Percentiles rank a stretch among this genome's conserved stretches.
Evolutionary conservation across 2,888 invertebrate species (phyloP).

Genomic region (Ophion costatus): DNA sequence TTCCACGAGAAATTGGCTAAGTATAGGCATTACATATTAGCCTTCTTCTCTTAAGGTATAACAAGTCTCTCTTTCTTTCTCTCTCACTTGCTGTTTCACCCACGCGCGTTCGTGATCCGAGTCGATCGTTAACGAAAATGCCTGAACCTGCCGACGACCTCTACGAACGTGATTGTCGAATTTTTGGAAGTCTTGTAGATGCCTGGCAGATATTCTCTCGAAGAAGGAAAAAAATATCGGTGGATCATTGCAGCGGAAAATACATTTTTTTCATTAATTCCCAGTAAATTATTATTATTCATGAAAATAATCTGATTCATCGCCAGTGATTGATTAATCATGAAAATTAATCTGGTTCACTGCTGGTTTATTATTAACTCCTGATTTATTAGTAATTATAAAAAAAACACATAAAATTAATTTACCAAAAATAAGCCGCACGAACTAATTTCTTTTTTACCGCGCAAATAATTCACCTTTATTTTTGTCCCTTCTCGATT

Average conservation of each 20-base stretch:
- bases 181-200: neutral
- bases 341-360: neutral
- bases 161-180: conserved; percentile 22
- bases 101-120: conserved; percentile 18
- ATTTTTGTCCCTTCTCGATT: neutral
- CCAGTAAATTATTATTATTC: no score
- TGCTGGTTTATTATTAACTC: neutral
- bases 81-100: conserved; percentile 20
- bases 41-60: conserved; percentile 31
- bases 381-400: neutral
- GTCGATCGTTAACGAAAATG: conserved; percentile 50
- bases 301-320: neutral
- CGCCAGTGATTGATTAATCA: neutral
- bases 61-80: conserved; percentile 19
- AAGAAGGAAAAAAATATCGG: neutral
- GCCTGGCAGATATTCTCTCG: neutral
- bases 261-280: neutral
- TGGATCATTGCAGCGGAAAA: neutral
- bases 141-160: conserved; percentile 21
- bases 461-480: neutral
- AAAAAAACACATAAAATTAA: neutral
- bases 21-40: conserved; percentile 20
- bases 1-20: conserved; percentile 34
- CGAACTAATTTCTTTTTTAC: neutral
- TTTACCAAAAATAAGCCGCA: neutral